Percentiles rank a stretch among this genome's conserved stretches.
These are phyloP conservation scores for Mesocentrotus franciscanus DNA, from an alignment of 53 echinoderm and acorn worm genomes.

Conservation along the genomic window DNA sequence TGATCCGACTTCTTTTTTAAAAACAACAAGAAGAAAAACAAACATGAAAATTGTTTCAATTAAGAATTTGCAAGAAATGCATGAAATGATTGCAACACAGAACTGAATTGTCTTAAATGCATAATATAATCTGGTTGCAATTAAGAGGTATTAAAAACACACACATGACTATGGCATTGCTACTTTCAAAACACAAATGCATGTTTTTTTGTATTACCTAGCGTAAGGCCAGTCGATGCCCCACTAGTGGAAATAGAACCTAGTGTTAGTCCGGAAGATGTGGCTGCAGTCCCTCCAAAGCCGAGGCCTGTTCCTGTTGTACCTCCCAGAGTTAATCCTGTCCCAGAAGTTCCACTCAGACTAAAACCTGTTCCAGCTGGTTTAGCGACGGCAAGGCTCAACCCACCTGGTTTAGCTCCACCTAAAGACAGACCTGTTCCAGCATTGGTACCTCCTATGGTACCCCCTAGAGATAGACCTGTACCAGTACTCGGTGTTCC, in stretches of 20 bases:
- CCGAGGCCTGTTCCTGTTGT: constrained; percentile 51
- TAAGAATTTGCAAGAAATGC: background rate
- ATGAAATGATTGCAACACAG: background rate
- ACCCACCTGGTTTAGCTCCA: constrained; percentile 30
- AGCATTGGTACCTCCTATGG: constrained; percentile 46
- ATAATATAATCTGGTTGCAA: no score
- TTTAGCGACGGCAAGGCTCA: constrained; percentile 12
- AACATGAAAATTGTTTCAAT: background rate
- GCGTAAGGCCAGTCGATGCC: constrained; percentile 49
- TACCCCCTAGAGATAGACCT: constrained; percentile 36
- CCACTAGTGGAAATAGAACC: constrained; percentile 61
- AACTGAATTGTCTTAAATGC: background rate
- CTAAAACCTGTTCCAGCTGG: constrained; percentile 58
- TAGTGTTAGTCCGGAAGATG: constrained; percentile 68
- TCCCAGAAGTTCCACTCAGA: constrained; percentile 53
- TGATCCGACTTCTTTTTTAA: no score
- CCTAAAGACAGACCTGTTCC: constrained; percentile 53
- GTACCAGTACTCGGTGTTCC: constrained; percentile 49
- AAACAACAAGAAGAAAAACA: background rate
- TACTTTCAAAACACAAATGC: background rate
- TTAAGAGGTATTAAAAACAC: no score
- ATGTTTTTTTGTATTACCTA: constrained; percentile 31
- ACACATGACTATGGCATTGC: background rate
- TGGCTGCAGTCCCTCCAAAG: constrained; percentile 51
- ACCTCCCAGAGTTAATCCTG: constrained; percentile 60